Evolutionary conservation across 2,797 vertebrate species (phyloP).

Genomic region (Liasis olivaceus): DNA sequence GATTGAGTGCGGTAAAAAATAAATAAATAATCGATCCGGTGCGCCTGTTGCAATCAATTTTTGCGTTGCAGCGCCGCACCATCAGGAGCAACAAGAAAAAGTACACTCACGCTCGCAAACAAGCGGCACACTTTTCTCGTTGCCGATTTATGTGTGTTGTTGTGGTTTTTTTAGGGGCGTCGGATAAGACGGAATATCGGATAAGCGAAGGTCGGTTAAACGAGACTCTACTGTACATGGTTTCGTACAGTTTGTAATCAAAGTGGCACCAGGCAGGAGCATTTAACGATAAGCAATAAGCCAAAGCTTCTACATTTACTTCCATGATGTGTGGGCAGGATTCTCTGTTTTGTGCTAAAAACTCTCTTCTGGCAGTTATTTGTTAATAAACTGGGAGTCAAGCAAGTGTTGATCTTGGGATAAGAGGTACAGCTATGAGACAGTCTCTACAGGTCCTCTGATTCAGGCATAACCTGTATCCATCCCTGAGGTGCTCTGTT

Average conservation of each 20-base stretch:
- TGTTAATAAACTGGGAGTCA: not conserved
- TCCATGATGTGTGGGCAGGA: rapidly evolving
- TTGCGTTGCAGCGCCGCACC: too few species aligned
- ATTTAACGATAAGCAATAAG: rapidly evolving
- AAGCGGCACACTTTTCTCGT: too few species aligned
- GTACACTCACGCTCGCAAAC: too few species aligned
- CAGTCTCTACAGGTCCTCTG: constrained; percentile 83
- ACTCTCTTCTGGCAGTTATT: not conserved
- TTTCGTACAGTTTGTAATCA: not conserved
- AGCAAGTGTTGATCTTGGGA: not conserved
- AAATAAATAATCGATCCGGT: too few species aligned
- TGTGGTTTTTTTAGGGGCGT: too few species aligned
- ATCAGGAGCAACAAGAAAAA: too few species aligned
- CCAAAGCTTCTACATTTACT: not conserved
- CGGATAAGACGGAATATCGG: too few species aligned
- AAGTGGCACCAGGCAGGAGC: constrained; percentile 35
- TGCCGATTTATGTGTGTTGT: too few species aligned
- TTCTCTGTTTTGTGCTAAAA: not conserved
- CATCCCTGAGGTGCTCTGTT: constrained; percentile 90
- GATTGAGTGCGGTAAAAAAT: too few species aligned
- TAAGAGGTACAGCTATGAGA: not conserved
- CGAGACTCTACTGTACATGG: not conserved
- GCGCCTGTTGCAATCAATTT: too few species aligned
- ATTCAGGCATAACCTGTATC: constrained; percentile 81
- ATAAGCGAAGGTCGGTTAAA: too few species aligned